phyloP scores from a whole-genome alignment of 2,888 invertebrate species.

The Xestia xanthographa region DNA sequence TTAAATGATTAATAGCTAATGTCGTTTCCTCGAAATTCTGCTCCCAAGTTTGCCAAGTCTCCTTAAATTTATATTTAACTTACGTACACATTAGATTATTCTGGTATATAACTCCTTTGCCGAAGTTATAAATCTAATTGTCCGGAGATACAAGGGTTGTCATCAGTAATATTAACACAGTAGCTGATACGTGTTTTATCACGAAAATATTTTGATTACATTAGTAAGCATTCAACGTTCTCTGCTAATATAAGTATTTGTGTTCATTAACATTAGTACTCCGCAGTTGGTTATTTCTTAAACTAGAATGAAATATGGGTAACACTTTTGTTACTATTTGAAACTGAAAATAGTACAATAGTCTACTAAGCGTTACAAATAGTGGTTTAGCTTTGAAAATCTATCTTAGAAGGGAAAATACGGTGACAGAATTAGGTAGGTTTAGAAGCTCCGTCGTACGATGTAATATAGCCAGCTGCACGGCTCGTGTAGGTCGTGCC shows the following conservation, averaged over 20 bases:
- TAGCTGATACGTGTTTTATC: constrained; percentile 21
- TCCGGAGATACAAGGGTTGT: constrained; percentile 25
- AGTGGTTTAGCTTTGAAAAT: neutral
- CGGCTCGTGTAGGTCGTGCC: constrained; percentile 6
- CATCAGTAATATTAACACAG: constrained; percentile 36
- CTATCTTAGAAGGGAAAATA: constrained; percentile 1
- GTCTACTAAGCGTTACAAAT: constrained; percentile 7
- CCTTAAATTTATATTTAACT: constrained; percentile 42
- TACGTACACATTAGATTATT: constrained; percentile 43
- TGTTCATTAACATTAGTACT: neutral
- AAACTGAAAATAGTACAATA: neutral
- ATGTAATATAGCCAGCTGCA: constrained; percentile 28
- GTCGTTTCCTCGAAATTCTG: constrained; percentile 44
- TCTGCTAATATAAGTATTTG: neutral
- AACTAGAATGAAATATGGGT: neutral
- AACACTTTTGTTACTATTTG: neutral
- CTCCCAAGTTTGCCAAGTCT: constrained; percentile 34
- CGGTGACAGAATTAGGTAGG: constrained; percentile 5
- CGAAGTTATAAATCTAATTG: constrained; percentile 50
- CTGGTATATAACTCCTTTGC: constrained; percentile 32
- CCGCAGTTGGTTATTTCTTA: constrained; percentile 6
- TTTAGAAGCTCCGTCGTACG: constrained; percentile 8
- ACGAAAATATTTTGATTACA: constrained; percentile 16
- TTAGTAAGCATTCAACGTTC: constrained; percentile 18
- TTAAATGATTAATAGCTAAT: constrained; percentile 56